Evolutionary conservation across 2,797 vertebrate species (phyloP).

Genomic region (Melanotaenia parkinsoni): DNA sequence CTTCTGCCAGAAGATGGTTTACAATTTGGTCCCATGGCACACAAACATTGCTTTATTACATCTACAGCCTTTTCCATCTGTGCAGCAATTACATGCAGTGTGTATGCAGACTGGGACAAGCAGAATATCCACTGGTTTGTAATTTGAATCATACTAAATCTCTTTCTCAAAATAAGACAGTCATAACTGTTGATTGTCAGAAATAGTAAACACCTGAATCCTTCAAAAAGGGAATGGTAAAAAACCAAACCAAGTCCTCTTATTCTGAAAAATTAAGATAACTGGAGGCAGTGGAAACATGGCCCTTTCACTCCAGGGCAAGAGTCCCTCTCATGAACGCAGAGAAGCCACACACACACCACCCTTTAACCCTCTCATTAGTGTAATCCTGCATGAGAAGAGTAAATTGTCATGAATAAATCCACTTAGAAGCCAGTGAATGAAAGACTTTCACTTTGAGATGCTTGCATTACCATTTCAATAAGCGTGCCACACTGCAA

Average conservation of each 20-base stretch:
- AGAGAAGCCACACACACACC: conserved; percentile 56
- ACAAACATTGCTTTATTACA: conserved; percentile 48
- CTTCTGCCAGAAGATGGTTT: conserved; percentile 46
- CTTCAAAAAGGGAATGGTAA: conserved; percentile 39
- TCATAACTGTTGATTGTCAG: conserved; percentile 27
- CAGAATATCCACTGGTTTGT: conserved; percentile 14
- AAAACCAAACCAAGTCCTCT: conserved; percentile 73
- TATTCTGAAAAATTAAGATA: conserved; percentile 70
- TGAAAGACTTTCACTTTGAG: conserved; percentile 79
- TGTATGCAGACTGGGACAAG: conserved; percentile 11
- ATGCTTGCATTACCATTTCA: conserved; percentile 82
- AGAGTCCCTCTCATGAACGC: conserved; percentile 68
- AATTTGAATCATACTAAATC: conserved; percentile 38
- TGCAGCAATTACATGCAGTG: conserved; percentile 20
- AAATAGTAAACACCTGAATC: conserved; percentile 44
- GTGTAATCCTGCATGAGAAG: conserved; percentile 79
- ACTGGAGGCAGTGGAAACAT: conserved; percentile 57
- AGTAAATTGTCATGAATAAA: conserved; percentile 84
- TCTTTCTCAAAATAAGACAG: not conserved
- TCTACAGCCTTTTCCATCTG: conserved; percentile 27
- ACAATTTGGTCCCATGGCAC: conserved; percentile 25
- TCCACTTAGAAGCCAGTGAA: conserved; percentile 79
- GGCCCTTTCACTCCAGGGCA: conserved; percentile 64
- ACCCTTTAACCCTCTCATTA: conserved; percentile 83
- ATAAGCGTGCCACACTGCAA: conserved; percentile 68